Base-by-base conservation (phyloP, 2,113 vertebrate genomes). In the Rhinichthys klamathensis region DNA sequence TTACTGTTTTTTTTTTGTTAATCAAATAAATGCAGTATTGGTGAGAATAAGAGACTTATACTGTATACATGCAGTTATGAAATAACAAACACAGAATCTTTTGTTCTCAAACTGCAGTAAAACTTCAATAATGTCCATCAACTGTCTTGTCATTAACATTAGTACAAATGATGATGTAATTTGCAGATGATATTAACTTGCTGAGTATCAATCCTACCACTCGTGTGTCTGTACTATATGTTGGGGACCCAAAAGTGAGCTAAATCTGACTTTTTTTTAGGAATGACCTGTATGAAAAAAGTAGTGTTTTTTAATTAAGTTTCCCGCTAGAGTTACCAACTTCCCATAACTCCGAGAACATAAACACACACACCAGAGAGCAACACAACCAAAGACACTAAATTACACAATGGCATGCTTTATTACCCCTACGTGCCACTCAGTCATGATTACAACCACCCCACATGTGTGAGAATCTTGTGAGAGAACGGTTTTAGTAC, bases 401-500 rank as follows among this genome's bases (percentile, higher is more conserved):
- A 81, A 81, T 81, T 51, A 51, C 79, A 81, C 8, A 32, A 32
- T 67, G 25, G 41, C 41, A 67, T 8, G 79, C 41, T 79, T 79
- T 81, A 81, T 67, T 51, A 51, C 79, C 60, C 60, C 41, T 81
- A 49, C 18, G 51, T 81, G 44, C 32, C 44, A 30, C 51, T 27
- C 25, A 13, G 18, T 25, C 27, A 69, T 49, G 44, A 67, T 69
- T 69, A 69, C 44, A 69, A 67, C 63, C 61, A 23, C 41, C 44
- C 74, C 27, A 27, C 74, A 81, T 51, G 18, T 69, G 61, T 81
- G 61, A 82, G 67, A 82, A 56, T 16, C 56, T 63, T 80, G 56
- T 38, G 7, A 44, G 54, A 38, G 76, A 60, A 41, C 1, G 10
- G 78, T 9, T 80, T 80, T 12, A 65, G 41, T 49, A n/a, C 25